These are phyloP conservation scores for Acrocyrtus sp. DNA, from an alignment of 2,888 invertebrate species.

Conservation along the genomic window DNA sequence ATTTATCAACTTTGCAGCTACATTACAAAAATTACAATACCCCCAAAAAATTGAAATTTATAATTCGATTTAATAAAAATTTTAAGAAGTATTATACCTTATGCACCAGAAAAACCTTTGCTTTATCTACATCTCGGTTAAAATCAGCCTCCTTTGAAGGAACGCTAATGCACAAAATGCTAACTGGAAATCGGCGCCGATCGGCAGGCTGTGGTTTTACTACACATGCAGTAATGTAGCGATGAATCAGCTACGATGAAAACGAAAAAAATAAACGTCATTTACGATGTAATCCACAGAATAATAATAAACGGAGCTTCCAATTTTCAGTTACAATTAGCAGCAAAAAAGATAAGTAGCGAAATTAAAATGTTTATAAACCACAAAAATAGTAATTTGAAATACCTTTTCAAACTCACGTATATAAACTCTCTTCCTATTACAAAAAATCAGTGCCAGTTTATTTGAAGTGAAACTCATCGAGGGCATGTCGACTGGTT, in stretches of 20 bases:
- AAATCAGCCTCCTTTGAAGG: constrained; percentile 70
- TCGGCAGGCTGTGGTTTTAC: constrained; percentile 64
- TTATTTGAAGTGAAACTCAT: constrained; percentile 63
- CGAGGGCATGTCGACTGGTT: constrained; percentile 58
- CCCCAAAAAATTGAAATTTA: too few relatives aligned
- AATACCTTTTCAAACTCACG: constrained; percentile 71
- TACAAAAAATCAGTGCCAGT: constrained; percentile 69
- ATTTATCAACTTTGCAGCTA: too few relatives aligned
- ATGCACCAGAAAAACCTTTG: constrained; percentile 69
- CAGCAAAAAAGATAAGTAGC: too few relatives aligned
- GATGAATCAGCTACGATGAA: constrained; percentile 68
- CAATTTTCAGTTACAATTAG: too few relatives aligned
- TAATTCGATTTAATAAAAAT: too few relatives aligned
- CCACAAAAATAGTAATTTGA: too few relatives aligned
- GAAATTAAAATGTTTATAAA: too few relatives aligned
- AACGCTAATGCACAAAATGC: constrained; percentile 67
- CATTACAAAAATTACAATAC: too few relatives aligned
- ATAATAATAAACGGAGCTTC: too few relatives aligned
- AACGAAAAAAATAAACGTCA: constrained; percentile 46
- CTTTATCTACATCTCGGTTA: constrained; percentile 74
- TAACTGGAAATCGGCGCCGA: constrained; percentile 68
- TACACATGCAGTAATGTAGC: constrained; percentile 66
- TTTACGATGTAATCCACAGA: constrained; percentile 13
- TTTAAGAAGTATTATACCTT: constrained; percentile 66
- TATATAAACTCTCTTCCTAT: constrained; percentile 70